Conservation (phyloP, 2,888 invertebrate species). For the Hirudinaria manillensis region DNA sequence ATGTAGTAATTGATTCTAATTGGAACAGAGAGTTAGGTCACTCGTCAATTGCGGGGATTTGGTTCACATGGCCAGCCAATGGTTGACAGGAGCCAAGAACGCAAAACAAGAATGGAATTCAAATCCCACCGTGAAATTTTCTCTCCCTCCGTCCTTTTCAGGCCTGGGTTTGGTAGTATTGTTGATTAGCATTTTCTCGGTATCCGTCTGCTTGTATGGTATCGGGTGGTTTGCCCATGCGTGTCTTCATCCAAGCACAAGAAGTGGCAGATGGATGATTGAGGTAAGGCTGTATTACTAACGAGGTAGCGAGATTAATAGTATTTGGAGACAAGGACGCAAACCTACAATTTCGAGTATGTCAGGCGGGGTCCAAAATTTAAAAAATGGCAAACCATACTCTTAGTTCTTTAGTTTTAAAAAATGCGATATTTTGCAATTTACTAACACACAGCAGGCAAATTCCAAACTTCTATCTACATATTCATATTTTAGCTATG, state of each 20-base stretch:
- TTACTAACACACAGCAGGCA: no score
- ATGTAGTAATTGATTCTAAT: background rate
- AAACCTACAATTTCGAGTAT: no score
- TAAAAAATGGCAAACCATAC: no score
- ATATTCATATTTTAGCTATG: no score
- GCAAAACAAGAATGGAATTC: constrained; percentile 1
- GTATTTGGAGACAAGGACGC: no score
- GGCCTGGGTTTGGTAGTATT: constrained; percentile 12
- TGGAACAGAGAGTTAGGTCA: constrained; percentile 25
- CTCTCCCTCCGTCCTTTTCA: background rate
- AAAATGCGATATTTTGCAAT: no score
- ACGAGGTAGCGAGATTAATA: background rate
- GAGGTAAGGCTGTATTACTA: constrained; percentile 7
- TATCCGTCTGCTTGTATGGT: constrained; percentile 28
- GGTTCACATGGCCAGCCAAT: constrained; percentile 13
- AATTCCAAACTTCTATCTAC: no score
- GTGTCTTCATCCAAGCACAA: constrained; percentile 80
- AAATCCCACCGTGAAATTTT: background rate
- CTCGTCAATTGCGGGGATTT: constrained; percentile 22
- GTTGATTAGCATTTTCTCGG: constrained; percentile 20
- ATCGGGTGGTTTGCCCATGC: constrained; percentile 83
- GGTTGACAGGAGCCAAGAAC: constrained; percentile 9
- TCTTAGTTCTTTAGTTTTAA: no score
- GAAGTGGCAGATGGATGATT: constrained; percentile 28
- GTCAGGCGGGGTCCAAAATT: no score